Evolutionary conservation across 1,140 invertebrate species (phyloP).

Genomic region (Drosophila kepulauana): DNA sequence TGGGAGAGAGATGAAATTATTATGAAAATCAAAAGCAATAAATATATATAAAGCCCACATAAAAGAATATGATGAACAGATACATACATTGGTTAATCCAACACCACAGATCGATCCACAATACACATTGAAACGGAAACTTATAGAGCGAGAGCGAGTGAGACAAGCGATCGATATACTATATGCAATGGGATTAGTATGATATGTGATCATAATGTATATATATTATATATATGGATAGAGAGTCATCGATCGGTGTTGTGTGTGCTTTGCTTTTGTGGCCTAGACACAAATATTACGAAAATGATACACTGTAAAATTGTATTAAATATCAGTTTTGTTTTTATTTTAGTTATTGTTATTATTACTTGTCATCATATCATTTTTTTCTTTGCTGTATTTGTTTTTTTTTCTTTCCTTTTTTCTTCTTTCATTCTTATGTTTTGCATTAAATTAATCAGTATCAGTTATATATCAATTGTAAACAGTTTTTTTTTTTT

Average conservation of each 20-base stretch:
- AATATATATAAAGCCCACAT: conserved; percentile 24
- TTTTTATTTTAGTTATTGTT: conserved; percentile 78
- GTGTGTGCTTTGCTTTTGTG: conserved; percentile 17
- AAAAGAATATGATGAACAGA: conserved; percentile 34
- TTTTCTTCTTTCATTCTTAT: background rate
- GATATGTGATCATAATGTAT: conserved; percentile 8
- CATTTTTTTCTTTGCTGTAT: conserved; percentile 30
- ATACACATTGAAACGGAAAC: conserved; percentile 3
- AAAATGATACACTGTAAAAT: conserved; percentile 68
- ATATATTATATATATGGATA: background rate
- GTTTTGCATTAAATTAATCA: conserved; percentile 28
- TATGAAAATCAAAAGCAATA: conserved; percentile 34
- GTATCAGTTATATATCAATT: conserved; percentile 66
- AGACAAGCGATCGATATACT: background rate
- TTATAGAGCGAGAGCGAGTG: conserved; percentile 15
- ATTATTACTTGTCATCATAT: conserved; percentile 65
- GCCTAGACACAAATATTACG: conserved; percentile 14
- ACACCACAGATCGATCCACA: conserved; percentile 28
- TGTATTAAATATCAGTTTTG: conserved; percentile 81
- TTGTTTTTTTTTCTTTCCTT: conserved; percentile 29
- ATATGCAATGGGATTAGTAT: conserved; percentile 2
- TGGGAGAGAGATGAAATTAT: conserved; percentile 37
- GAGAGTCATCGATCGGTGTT: background rate
- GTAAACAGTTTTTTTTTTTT: conserved; percentile 71
- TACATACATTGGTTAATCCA: conserved; percentile 3